Evolutionary conservation across 2,797 vertebrate genomes (phyloP), one percentile per base, ranked within the genome.

Genomic region (Cuniculus paca): DNA sequence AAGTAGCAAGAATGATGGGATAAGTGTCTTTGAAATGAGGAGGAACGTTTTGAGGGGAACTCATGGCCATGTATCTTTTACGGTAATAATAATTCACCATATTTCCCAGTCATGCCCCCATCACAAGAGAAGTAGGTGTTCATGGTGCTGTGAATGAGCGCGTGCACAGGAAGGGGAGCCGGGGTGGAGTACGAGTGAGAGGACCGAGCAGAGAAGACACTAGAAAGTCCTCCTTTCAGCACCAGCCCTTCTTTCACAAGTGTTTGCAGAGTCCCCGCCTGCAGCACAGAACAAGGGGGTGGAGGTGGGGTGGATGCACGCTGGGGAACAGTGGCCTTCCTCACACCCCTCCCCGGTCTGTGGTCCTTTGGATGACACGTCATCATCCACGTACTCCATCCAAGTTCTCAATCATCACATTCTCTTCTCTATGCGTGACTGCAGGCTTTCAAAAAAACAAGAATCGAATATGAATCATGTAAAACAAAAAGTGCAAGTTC

Each of bases 61-160:
- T 48, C 42, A 9, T 31, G 26, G 26, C 42, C 31, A 7, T 31
- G 72, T 75, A 6, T 48, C 72, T 31, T 17, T 75, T 75, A 75
- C 72, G 31, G 42, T 75, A 48, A 48, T 75, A 72, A 42, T 74
- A 6, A 74, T 28, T 74, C 22, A 45, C 14, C 17, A 4, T 36
- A 31, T 75, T 48, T 75, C 16, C 72, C 42, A 28, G 28, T 17
- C 6, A 31, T 0, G 1, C 42, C 26, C 48, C 42, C 54, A 77
- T 86, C 88, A 96, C 74, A 95, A 95, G 95, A 86, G 83, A 80
- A 56, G 68, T 86, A 94, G 92, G 95, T 96, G 97, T 92, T 52
- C 61, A 79, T 82, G 93, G 61, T 42, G 16, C 6, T 16, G 39
- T n/a, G 50, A 34, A 96, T 34, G 39, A 95, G 88, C 94, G 42